Base-by-base conservation (phyloP, 1,140 invertebrate genomes). In the Berghia stephanieae region DNA sequence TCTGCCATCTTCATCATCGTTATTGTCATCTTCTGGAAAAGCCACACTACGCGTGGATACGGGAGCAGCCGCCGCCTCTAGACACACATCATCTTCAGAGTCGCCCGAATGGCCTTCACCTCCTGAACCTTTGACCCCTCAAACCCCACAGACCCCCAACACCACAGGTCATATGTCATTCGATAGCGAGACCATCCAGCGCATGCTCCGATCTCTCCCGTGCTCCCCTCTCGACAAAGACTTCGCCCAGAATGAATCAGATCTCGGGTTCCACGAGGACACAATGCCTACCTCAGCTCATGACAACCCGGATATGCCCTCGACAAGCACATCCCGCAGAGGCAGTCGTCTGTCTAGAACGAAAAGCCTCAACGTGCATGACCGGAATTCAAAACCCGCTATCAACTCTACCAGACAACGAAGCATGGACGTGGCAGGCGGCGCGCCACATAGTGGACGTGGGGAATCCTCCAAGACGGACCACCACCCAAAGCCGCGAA, bases 151-250 rank as follows among this genome's bases (percentile, higher is more conserved):
- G 24, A 88, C 83, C 3, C 87, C 87, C 24, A 79, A 81, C 16
- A 66, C 71, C 46, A 77, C 80, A 16, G 82, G 81, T 38, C 83
- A 84, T 60, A 80, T 86, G 21, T 83, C 84, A 63, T 86, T 91
- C 82, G 95, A 96, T 89, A 95, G 95, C 80, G 95, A 94, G 87
- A 97, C 95, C 1, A 90, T 98, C 79, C 97, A 98, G 87, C 92
- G 95, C 60, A 96, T 98, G 94, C 90, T 98, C 79, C 97, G 97
- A 84, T 96, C 96, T 34, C 94, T 98, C 92, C 93, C 95, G 5
- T 82, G 84, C 18, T 86, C 87, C 13, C 85, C 86, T 0, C 78
- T 85, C 18, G 85, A 84, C 79, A 82, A 82, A 40, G 78, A 81
- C 43, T 44, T 1, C 57, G 10, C 21, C 13, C n/a, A n/a, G n/a